Percentiles rank a stretch among this genome's conserved stretches.
These are phyloP conservation scores for Ahaetulla prasina DNA, from an alignment of 2,113 vertebrate genomes.

Conservation along the genomic window DNA sequence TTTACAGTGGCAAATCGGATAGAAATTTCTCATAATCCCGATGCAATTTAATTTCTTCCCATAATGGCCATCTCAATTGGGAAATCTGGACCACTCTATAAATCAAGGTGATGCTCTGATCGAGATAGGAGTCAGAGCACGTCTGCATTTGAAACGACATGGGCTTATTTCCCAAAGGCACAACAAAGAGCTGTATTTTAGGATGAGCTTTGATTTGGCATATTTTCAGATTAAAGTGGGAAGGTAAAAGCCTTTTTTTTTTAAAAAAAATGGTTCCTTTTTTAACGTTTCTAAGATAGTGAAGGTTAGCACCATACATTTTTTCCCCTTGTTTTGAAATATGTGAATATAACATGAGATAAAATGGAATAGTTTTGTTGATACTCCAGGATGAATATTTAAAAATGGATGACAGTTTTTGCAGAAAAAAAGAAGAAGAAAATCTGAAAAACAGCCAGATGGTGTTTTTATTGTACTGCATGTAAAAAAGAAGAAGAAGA, in stretches of 20 bases:
- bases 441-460: background rate
- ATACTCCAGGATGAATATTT: background rate
- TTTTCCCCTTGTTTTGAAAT: background rate
- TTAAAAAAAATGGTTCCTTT: background rate
- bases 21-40: background rate
- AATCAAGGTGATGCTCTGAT: background rate
- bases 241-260: background rate
- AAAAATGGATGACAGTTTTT: background rate
- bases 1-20: background rate
- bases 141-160: background rate
- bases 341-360: background rate
- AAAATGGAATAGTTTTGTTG: background rate
- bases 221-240: background rate
- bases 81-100: background rate
- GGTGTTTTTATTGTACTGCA: background rate
- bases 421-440: background rate
- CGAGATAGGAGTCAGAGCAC: background rate
- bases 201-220: background rate
- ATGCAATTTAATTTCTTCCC: background rate
- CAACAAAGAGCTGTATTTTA: background rate
- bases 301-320: background rate
- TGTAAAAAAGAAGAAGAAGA: background rate
- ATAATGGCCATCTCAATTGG: background rate
- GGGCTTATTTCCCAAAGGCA: background rate
- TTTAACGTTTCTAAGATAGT: background rate